Conservation (phyloP, 2,888 invertebrate species). For the Tetranychus truncatus region DNA sequence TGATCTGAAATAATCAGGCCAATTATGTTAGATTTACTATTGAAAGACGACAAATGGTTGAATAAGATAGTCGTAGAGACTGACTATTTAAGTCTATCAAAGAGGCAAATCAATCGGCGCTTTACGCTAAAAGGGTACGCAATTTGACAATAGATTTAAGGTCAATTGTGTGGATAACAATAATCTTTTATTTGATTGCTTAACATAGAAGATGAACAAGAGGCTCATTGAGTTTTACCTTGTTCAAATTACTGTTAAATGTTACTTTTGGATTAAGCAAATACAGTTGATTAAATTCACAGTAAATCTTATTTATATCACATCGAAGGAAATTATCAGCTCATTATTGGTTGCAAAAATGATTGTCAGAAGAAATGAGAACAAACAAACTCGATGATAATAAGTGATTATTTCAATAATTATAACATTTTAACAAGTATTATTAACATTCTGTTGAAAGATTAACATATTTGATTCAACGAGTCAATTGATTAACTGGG, state of each 20-base stretch:
- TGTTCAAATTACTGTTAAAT: not conserved
- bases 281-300: not conserved
- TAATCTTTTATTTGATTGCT: not conserved
- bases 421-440: too few species aligned
- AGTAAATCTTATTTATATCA: not conserved
- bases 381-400: too few species aligned
- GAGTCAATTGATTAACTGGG: too few species aligned
- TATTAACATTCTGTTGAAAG: too few species aligned
- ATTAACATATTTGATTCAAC: too few species aligned
- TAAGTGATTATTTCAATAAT: too few species aligned
- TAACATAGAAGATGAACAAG: not conserved
- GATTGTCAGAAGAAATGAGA: too few species aligned
- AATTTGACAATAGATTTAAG: not conserved
- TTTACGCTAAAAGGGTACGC: too few species aligned
- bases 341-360: too few species aligned
- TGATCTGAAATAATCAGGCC: not conserved
- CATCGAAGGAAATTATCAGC: too few species aligned
- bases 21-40: not conserved
- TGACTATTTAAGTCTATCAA: not conserved
- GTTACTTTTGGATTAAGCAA: not conserved
- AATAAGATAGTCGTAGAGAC: too few species aligned
- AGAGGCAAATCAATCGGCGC: not conserved
- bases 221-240: not conserved
- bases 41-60: not conserved
- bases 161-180: not conserved